phyloP scores from a whole-genome alignment of 1,140 invertebrate species.

The Samia ricini region DNA sequence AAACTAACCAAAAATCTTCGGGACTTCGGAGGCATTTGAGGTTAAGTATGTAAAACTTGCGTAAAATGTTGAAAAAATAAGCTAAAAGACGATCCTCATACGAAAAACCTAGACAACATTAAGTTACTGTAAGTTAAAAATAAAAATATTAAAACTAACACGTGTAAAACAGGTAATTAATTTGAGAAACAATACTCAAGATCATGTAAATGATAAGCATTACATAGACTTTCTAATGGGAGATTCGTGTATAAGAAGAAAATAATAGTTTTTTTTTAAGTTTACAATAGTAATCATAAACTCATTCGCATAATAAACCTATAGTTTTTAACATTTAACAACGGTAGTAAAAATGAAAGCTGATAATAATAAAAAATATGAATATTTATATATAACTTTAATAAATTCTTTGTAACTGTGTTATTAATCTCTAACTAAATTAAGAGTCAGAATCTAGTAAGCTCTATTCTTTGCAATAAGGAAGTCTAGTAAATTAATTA shows the following conservation, averaged over 20 bases:
- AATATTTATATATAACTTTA: not conserved
- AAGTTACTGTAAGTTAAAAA: too few species aligned
- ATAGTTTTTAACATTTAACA: not conserved
- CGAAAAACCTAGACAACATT: too few species aligned
- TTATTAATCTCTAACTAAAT: too few species aligned
- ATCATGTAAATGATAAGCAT: too few species aligned
- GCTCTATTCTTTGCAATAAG: too few species aligned
- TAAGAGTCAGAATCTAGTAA: too few species aligned
- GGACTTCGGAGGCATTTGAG: not conserved
- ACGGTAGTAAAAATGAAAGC: not conserved
- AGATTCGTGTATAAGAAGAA: not conserved
- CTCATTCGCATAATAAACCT: not conserved
- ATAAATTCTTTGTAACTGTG: too few species aligned
- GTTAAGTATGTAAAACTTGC: not conserved
- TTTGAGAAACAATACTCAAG: not conserved
- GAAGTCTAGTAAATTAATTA: too few species aligned
- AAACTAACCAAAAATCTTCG: constrained; percentile 32
- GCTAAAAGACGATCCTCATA: too few species aligned
- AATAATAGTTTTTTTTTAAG: not conserved
- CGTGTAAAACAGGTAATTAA: not conserved
- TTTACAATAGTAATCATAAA: not conserved
- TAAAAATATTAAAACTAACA: not conserved
- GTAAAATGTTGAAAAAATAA: too few species aligned
- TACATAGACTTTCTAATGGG: not conserved
- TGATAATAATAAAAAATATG: not conserved